These are phyloP conservation scores for Conomelus anceps DNA, from an alignment of 2,888 invertebrate species.

Conservation along the genomic window DNA sequence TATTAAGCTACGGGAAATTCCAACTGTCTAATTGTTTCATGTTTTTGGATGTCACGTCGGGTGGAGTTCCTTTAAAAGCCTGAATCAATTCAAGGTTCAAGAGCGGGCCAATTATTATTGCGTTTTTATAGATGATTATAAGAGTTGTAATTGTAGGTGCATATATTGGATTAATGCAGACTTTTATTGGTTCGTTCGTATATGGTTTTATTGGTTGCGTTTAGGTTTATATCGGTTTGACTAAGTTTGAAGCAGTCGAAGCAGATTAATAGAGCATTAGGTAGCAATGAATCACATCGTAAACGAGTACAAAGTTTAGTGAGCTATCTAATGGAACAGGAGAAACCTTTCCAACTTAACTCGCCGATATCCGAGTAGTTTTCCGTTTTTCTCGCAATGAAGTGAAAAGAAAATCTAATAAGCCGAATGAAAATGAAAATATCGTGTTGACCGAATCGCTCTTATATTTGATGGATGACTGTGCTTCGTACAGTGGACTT, in stretches of 20 bases:
- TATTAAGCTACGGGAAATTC: too few relatives aligned
- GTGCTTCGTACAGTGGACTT: background rate
- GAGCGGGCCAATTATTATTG: too few relatives aligned
- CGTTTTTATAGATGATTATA: too few relatives aligned
- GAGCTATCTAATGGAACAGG: background rate
- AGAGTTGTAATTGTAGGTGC: too few relatives aligned
- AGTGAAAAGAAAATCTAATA: constrained; percentile 23
- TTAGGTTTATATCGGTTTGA: too few relatives aligned
- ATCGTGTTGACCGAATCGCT: constrained; percentile 1
- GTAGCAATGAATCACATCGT: background rate
- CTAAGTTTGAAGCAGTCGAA: too few relatives aligned
- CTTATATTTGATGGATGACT: background rate
- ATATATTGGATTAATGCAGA: too few relatives aligned
- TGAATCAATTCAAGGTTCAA: too few relatives aligned
- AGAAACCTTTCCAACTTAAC: background rate
- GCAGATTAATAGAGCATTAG: background rate
- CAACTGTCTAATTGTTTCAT: too few relatives aligned
- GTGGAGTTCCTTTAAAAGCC: too few relatives aligned
- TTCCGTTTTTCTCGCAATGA: background rate
- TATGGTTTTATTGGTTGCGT: too few relatives aligned
- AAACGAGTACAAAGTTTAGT: background rate
- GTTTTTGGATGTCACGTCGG: too few relatives aligned
- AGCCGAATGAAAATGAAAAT: constrained; percentile 24
- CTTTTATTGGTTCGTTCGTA: background rate
- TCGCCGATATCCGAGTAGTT: background rate